These are phyloP conservation scores for Nemurella pictetii DNA, from an alignment of 2,888 invertebrate genomes.

Conservation along the genomic window DNA sequence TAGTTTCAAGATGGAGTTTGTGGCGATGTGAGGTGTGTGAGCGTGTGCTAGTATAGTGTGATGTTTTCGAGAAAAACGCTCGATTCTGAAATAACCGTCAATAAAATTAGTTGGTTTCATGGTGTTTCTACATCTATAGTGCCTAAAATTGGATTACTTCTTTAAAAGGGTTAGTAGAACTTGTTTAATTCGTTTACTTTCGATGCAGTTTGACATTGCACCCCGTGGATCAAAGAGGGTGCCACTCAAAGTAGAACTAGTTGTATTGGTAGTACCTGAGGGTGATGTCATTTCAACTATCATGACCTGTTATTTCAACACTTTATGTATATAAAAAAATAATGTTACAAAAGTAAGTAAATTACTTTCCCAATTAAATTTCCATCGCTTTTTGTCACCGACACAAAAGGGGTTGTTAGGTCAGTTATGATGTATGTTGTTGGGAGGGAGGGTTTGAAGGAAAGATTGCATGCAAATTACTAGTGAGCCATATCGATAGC, in stretches of 20 bases:
- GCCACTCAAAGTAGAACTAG: background rate
- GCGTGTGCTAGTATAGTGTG: constrained; percentile 30
- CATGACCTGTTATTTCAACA: background rate
- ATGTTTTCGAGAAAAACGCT: constrained; percentile 37
- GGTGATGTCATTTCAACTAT: no score
- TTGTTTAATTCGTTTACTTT: background rate
- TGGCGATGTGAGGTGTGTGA: background rate
- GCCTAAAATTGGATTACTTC: constrained; percentile 24
- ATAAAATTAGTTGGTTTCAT: background rate
- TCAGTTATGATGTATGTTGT: background rate
- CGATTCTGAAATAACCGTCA: constrained; percentile 37
- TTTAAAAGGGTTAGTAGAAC: constrained; percentile 31
- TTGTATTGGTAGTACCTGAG: background rate
- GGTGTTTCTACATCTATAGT: constrained; percentile 15
- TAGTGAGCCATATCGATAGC: background rate
- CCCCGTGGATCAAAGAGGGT: background rate
- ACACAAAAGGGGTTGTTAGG: background rate
- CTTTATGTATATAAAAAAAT: background rate
- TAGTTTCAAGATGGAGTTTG: background rate
- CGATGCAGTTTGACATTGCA: constrained; percentile 33
- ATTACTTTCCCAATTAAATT: background rate
- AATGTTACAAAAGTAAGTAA: background rate
- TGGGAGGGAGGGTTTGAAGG: background rate
- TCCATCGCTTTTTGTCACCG: background rate
- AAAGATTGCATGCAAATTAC: background rate